Conservation (phyloP, 2,113 vertebrate species). For the Sorex fumeus region DNA sequence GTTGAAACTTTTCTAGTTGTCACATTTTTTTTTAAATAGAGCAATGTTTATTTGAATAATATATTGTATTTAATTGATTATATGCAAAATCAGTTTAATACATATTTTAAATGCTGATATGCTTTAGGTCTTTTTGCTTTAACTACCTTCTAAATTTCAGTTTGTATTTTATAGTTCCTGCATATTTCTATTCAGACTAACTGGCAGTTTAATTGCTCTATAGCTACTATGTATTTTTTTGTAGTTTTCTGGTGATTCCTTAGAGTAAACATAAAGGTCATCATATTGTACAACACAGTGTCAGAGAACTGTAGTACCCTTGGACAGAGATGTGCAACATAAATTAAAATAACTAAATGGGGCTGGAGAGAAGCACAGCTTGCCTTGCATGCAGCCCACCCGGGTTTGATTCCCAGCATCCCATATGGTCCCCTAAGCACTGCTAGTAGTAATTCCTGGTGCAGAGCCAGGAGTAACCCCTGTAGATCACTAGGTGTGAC, state of each 20-base stretch:
- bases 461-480: no score
- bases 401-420: no score
- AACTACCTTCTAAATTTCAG: neutral
- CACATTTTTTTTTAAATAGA: neutral
- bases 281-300: neutral
- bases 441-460: no score
- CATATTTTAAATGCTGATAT: neutral
- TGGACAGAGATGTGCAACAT: neutral
- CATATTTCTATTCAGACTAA: neutral
- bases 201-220: neutral
- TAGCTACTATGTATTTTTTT: neutral
- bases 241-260: neutral
- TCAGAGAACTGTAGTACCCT: neutral
- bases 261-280: neutral
- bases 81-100: slow-evolving; percentile 34
- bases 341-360: neutral
- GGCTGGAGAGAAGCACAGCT: no score
- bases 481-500: no score
- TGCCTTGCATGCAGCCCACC: no score
- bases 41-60: neutral
- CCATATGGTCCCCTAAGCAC: no score
- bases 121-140: neutral
- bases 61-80: neutral
- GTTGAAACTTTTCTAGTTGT: neutral
- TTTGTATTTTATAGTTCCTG: neutral